Conservation (phyloP, 2,888 invertebrate genomes). For the Athripsodes cinereus region DNA sequence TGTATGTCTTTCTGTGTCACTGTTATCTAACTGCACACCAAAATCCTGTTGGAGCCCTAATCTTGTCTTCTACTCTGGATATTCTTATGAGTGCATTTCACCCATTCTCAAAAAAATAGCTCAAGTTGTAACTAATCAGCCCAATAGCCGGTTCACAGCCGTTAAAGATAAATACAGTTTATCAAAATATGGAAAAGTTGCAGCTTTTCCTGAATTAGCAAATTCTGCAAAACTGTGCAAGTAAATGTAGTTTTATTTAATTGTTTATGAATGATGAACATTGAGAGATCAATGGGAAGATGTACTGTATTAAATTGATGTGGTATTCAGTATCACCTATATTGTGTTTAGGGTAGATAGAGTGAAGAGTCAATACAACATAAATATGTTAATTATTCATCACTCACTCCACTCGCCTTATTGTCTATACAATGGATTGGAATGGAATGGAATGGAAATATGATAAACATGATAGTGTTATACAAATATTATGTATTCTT, state of each 20-base stretch:
- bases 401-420: too few species aligned
- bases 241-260: not conserved
- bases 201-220: conserved; percentile 57
- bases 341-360: too few species aligned
- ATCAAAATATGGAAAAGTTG: conserved; percentile 57
- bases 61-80: conserved; percentile 70
- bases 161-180: conserved; percentile 62
- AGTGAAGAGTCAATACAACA: too few species aligned
- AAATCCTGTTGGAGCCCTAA: conserved; percentile 62
- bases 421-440: too few species aligned
- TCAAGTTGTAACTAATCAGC: conserved; percentile 59
- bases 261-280: not conserved
- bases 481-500: not conserved
- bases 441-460: too few species aligned
- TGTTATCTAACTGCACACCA: conserved; percentile 40
- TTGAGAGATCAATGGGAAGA: not conserved
- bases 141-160: conserved; percentile 63
- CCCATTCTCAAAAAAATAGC: conserved; percentile 67
- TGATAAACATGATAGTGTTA: too few species aligned
- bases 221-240: conserved; percentile 31
- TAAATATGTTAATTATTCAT: too few species aligned
- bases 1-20: conserved; percentile 60
- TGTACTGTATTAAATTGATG: conserved; percentile 3
- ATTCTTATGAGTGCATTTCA: conserved; percentile 60
- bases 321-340: not conserved